Base-by-base conservation (phyloP, 2,888 invertebrate species). In the Noctua comes region DNA sequence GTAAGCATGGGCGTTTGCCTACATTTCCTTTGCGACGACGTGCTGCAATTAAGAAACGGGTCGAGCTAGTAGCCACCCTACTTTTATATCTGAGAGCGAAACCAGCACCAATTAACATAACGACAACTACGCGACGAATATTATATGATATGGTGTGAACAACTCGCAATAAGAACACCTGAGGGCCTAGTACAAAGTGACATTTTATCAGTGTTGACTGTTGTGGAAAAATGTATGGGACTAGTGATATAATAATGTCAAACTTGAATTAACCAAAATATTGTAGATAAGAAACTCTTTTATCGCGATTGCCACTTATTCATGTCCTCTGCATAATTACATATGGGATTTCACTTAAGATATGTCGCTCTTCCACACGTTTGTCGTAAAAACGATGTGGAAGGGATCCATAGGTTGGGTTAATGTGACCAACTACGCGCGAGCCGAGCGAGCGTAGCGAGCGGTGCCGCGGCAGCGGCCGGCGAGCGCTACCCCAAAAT, bases 41-140 rank as follows among this genome's bases (percentile, higher is more conserved):
- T 54, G 72, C 77, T 54, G 80, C 85, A 83, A 87, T 87, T 87
- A 87, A 75, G 76, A 80, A 88, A 87, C 83, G 46, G 54, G 80
- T 88, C 70, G 54, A 68, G 59, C 64, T 48, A 64, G 76, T 75
- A 82, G 31, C 68, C 59, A 68, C 68, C 64, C 71, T 70, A 59
- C 73, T 77, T 70, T 69, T 82, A 68, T 74, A 66, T 65, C 66
- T 31, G 46, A 46, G 71, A 77, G 74, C 18, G 18, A 46, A 70
- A 76, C 68, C 59, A 57, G 43, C 70, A 65, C 64, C 69, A 82
- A 86, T 86, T 77, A 82, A 40, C 80, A 31, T 84, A 73, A 51
- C 16, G 40, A 57, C 27, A 59, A 77, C 54, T 78, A 46, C 70
- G 24, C 68, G 31, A 83, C 46, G 64, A 77, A 68, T n/a, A 64